Evolutionary conservation across 2,797 vertebrate genomes (phyloP).

Genomic region (Pyrocephalus nanus): DNA sequence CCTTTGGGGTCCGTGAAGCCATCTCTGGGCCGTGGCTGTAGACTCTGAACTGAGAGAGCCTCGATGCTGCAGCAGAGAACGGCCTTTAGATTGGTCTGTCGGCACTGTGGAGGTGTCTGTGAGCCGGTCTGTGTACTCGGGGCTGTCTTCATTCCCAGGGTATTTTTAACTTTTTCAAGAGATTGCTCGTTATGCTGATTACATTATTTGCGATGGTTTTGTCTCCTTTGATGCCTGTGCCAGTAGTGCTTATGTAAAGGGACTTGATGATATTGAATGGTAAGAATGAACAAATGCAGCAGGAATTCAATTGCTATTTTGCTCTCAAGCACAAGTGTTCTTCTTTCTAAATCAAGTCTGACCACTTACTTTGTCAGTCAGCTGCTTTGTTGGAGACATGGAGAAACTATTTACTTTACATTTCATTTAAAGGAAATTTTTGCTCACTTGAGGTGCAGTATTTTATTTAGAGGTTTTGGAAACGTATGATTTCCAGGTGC

Average conservation of each 20-base stretch:
- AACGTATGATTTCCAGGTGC: not conserved
- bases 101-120: not conserved
- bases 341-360: slow-evolving; percentile 61
- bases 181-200: slow-evolving; percentile 54
- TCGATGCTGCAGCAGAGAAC: not conserved
- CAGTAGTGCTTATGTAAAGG: slow-evolving; percentile 45
- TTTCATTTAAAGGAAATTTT: slow-evolving; percentile 39
- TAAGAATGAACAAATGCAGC: slow-evolving; percentile 56
- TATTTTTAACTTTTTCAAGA: slow-evolving; percentile 43
- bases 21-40: not conserved
- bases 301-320: slow-evolving; percentile 57
- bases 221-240: slow-evolving; percentile 48
- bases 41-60: not conserved
- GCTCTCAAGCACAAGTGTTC: slow-evolving; percentile 55
- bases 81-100: not conserved
- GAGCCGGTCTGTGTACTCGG: not conserved
- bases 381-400: not conserved
- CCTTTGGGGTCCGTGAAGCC: not conserved
- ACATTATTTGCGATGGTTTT: slow-evolving; percentile 23
- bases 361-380: slow-evolving; percentile 50
- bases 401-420: slow-evolving; percentile 10
- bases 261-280: slow-evolving; percentile 49
- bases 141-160: not conserved
- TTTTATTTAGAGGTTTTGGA: slow-evolving; percentile 11
- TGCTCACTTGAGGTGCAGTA: not conserved